phyloP scores from a whole-genome alignment of 2,888 invertebrate species.

The Rapana venosa region DNA sequence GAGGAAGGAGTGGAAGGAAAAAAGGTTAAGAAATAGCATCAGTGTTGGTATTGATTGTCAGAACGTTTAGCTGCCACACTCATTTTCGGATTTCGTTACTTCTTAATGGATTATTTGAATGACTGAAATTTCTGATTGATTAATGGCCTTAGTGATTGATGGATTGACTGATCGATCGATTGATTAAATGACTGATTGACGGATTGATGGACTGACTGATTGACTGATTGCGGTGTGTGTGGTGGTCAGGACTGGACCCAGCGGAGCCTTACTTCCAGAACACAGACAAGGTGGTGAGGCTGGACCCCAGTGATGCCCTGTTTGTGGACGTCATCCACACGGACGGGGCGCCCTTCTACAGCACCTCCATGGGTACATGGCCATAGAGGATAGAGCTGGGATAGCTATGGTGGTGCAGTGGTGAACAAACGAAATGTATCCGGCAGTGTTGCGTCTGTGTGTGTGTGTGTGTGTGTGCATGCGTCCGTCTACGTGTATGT shows the following conservation, averaged over 20 bases:
- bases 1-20: too few species aligned
- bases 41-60: too few species aligned
- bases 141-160: background rate
- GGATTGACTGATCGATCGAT: background rate
- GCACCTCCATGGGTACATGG: slow-evolving; percentile 16
- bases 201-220: background rate
- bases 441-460: background rate
- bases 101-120: background rate
- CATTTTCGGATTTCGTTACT: background rate
- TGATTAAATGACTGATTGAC: background rate
- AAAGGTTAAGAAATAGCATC: too few species aligned
- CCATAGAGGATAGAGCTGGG: too few species aligned
- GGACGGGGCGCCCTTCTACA: slow-evolving; percentile 81
- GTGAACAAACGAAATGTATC: background rate
- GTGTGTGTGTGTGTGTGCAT: background rate
- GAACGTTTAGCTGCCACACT: background rate
- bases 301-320: slow-evolving; percentile 90
- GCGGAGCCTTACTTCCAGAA: slow-evolving; percentile 94
- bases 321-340: slow-evolving; percentile 95
- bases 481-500: slow-evolving; percentile 13
- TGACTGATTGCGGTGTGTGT: background rate
- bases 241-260: slow-evolving; percentile 84
- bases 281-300: slow-evolving; percentile 87
- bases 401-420: too few species aligned
- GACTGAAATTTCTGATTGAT: background rate